Percentiles rank a stretch among this genome's conserved stretches.
phyloP scores from a whole-genome alignment of 2,888 invertebrate genomes.

The Drosophila neotestacea region DNA sequence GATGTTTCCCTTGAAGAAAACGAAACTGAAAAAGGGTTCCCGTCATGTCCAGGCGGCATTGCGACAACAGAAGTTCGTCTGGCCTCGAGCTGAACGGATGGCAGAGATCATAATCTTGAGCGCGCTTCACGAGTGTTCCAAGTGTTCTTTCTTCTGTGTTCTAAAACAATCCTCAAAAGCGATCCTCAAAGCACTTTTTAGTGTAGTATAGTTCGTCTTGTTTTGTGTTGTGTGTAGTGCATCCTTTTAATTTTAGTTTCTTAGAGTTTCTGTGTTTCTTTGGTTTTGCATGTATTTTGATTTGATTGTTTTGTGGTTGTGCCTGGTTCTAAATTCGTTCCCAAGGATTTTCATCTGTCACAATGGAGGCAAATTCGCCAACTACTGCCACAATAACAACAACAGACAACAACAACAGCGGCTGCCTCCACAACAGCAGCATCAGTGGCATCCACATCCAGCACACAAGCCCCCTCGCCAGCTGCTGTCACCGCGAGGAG shows the following conservation, averaged over 20 bases:
- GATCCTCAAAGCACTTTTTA: constrained; percentile 9
- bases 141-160: constrained; percentile 22
- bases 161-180: constrained; percentile 17
- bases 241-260: constrained; percentile 18
- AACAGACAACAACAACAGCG: constrained; percentile 36
- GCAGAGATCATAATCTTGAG: constrained; percentile 55
- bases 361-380: constrained; percentile 61
- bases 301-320: constrained; percentile 59
- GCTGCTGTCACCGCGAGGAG: constrained; percentile 54
- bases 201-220: constrained; percentile 32
- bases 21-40: constrained; percentile 73
- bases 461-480: constrained; percentile 21
- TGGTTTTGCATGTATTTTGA: constrained; percentile 67
- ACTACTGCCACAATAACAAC: constrained; percentile 41
- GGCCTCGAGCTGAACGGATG: constrained; percentile 84
- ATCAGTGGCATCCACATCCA: constrained; percentile 29
- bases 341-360: constrained; percentile 10
- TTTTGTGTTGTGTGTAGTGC: constrained; percentile 24
- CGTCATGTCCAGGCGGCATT: constrained; percentile 65
- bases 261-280: constrained; percentile 26
- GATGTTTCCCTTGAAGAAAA: constrained; percentile 68
- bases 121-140: constrained; percentile 47
- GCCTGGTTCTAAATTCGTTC: constrained; percentile 46
- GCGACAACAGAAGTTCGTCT: constrained; percentile 84
- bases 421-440: constrained; percentile 21